Evolutionary conservation across 2,113 vertebrate species (phyloP).

Genomic region (Myocastor coypus): DNA sequence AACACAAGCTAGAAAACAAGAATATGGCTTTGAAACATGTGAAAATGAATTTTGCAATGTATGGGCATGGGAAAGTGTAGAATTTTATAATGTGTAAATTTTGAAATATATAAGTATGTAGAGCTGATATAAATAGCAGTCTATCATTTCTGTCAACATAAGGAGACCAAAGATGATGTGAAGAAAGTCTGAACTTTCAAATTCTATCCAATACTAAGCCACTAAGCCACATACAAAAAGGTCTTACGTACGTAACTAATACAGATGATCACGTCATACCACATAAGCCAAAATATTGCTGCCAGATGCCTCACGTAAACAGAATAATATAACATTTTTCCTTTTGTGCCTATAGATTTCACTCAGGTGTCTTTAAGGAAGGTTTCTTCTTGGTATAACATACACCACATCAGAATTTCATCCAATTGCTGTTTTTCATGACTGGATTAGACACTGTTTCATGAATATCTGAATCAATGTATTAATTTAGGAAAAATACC

Average conservation of each 20-base stretch:
- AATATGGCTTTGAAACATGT: neutral
- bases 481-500: neutral
- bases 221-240: neutral
- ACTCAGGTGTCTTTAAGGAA: neutral
- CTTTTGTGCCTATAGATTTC: neutral
- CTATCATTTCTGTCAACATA: neutral
- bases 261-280: neutral
- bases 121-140: neutral
- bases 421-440: neutral
- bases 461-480: conserved; percentile 1
- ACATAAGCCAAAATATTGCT: neutral
- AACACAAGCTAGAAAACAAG: neutral
- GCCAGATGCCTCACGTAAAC: neutral
- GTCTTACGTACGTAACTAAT: neutral
- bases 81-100: neutral
- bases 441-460: neutral
- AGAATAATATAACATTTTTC: neutral
- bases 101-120: neutral
- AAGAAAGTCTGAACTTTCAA: neutral
- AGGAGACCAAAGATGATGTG: neutral
- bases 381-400: neutral
- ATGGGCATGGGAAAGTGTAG: neutral
- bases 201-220: neutral
- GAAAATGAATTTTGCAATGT: neutral
- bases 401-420: neutral